Conservation (phyloP, 1,140 invertebrate species). For the Platyura marginata region DNA sequence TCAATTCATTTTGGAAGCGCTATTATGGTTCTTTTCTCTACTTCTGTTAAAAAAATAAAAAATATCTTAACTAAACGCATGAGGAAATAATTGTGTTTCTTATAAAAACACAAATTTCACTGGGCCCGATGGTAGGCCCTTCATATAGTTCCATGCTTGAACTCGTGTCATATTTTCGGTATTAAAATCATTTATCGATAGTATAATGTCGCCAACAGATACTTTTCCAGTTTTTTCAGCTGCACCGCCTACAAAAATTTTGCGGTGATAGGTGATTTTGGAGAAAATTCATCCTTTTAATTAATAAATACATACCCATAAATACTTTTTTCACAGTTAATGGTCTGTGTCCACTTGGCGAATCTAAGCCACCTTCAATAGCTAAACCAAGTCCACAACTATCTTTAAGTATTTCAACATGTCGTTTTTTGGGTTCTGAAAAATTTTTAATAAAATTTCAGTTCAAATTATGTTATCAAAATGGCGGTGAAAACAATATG, state of each 20-base stretch:
- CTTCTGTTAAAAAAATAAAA: too few relatives aligned
- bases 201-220: slow-evolving; percentile 67
- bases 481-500: too few relatives aligned
- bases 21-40: too few relatives aligned
- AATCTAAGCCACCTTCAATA: slow-evolving; percentile 79
- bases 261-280: too few relatives aligned
- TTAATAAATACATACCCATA: slow-evolving; percentile 42
- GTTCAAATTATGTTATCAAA: too few relatives aligned
- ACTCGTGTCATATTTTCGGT: slow-evolving; percentile 70
- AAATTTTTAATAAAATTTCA: too few relatives aligned
- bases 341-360: slow-evolving; percentile 69
- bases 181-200: slow-evolving; percentile 62
- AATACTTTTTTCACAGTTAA: slow-evolving; percentile 81
- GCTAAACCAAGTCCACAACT: slow-evolving; percentile 81
- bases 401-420: slow-evolving; percentile 65
- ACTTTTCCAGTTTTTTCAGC: slow-evolving; percentile 74
- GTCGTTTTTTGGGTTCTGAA: too few relatives aligned
- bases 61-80: too few relatives aligned
- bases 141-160: slow-evolving; percentile 85
- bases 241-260: slow-evolving; percentile 75
- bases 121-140: slow-evolving; percentile 65
- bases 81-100: too few relatives aligned
- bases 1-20: too few relatives aligned
- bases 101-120: slow-evolving; percentile 36
- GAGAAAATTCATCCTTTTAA: neutral